Evolutionary conservation across 2,797 vertebrate species (phyloP), one percentile per base, ranked within the genome.

Genomic region (Rhinophrynus dorsalis): DNA sequence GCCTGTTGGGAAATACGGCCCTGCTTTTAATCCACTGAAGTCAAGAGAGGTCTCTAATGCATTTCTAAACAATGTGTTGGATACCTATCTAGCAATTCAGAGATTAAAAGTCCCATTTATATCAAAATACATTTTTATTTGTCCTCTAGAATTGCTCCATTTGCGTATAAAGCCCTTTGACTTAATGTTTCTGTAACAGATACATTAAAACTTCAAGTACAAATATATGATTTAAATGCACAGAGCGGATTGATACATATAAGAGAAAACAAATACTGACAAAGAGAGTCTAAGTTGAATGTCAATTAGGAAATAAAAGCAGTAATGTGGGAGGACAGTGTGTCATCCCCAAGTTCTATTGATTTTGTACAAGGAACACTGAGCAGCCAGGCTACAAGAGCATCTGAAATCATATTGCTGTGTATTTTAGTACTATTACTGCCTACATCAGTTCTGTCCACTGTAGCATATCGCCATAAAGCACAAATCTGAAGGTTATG

Each of bases 261-360:
- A 78, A 82, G 38, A 24, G 37, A 45, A 78, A 62, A 73, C 75
- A 80, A 80, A 75, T n/a, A 15, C 0, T 20, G 40, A 75, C 67
- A 20, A 59, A 75, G 76, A 44, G 17, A 52, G 40, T 70, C 67
- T 81, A 9, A 0, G 32, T 29, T 77, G 61, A 74, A 77, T 68
- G 76, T 68, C 57, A 76, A 72, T 71, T 51, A 74, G 55, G 76
- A 77, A 55, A 67, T 4, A 65, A 82, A 74, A 54, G 17, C 32
- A 74, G 44, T 62, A 76, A 52, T 80, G 79, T 75, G 81, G 74
- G 29, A 77, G 24, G 67, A 74, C 57, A 76, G 52, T 2, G 3
- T 55, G 67, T 69, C 73, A 81, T 62, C 67, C 75, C 58, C 65
- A 80, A 76, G 38, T 79, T 75, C 67, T 58, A 18, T 58, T 61